Base-by-base conservation (phyloP, 2,888 invertebrate genomes). In the Mactromeris polynyma region DNA sequence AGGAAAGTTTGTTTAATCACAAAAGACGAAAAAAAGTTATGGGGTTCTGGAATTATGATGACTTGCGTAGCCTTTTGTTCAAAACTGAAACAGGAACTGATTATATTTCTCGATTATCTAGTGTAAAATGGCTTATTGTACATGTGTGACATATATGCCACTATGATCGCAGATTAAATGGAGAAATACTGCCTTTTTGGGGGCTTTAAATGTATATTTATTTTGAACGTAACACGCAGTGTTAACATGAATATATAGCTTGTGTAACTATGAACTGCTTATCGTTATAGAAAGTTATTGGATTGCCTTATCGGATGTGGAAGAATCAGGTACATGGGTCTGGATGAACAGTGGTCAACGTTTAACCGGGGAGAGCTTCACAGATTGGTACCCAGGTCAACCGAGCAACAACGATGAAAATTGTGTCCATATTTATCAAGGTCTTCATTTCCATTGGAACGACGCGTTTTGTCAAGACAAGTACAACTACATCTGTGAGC, bases 331-430 rank as follows among this genome's bases (percentile, higher is more conserved):
- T 17, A 64, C 78, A 31, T 85, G 79, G 79, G 40, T 42, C 0
- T 85, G 79, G 85, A 79, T 85, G 85, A 80, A 40, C 58, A 80
- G 58, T 40, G 33, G 38, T 14, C 54, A 79, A 58, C 54, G n/a
- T 1, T 0, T 85, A 9, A 21, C 80, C 7, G 19, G 58, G n/a
- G 31, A 54, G 4, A 80, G 80, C 19, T 85, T 80, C 21, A 42
- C 51, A 9, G 64, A 64, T 17, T 85, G 85, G 85, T 9, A 3
- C 11, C 40, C 79, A 80, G 54, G 58, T 14, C 78, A 85, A 64
- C 85, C 85, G 19, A 42, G 80, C 31, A 85, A 85, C 19, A 6
- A n/a, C n/a, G 19, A 19, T 36, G 0, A 7, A 21, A 36, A 85
- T 31, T 85, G 85, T n/a, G 83, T 1, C 0, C 38, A n/a, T 2